phyloP scores from a whole-genome alignment of 2,888 invertebrate genomes.

The Aspidapion aeneum region DNA sequence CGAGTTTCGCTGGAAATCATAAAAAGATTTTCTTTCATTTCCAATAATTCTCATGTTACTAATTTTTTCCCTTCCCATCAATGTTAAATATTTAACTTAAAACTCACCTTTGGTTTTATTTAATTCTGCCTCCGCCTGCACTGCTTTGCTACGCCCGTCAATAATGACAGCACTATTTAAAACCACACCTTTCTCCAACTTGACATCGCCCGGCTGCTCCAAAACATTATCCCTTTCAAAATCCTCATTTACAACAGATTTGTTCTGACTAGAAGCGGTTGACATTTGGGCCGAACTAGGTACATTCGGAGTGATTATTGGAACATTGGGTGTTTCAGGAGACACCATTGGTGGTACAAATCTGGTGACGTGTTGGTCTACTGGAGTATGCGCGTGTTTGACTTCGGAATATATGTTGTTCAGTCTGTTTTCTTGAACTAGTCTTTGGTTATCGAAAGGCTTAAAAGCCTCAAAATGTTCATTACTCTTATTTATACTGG shows the following conservation, averaged over 20 bases:
- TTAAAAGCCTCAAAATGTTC: neutral
- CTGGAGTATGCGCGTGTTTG: conserved; percentile 43
- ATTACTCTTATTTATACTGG: too few relatives aligned
- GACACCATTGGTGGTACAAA: conserved; percentile 45
- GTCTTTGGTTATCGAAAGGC: neutral
- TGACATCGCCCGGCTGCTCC: too few relatives aligned
- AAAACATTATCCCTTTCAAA: too few relatives aligned
- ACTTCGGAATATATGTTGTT: conserved; percentile 35
- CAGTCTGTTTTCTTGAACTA: conserved; percentile 6
- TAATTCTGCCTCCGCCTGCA: neutral
- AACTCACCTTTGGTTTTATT: neutral
- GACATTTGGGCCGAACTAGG: neutral
- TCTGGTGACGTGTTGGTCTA: conserved; percentile 40
- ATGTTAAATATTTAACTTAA: too few relatives aligned
- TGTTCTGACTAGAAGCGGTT: too few relatives aligned
- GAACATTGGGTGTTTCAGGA: conserved; percentile 43
- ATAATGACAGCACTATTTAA: too few relatives aligned
- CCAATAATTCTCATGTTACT: too few relatives aligned
- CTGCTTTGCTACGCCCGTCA: neutral
- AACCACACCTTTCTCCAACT: too few relatives aligned
- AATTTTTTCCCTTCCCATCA: too few relatives aligned
- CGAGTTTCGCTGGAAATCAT: too few relatives aligned
- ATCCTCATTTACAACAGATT: too few relatives aligned
- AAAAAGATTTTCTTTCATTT: too few relatives aligned
- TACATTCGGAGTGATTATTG: conserved; percentile 19